A percentile compares a stretch with the other conserved stretches of the same genome.
Conservation (phyloP, 2,797 vertebrate genomes). For the Falco rusticolus region DNA sequence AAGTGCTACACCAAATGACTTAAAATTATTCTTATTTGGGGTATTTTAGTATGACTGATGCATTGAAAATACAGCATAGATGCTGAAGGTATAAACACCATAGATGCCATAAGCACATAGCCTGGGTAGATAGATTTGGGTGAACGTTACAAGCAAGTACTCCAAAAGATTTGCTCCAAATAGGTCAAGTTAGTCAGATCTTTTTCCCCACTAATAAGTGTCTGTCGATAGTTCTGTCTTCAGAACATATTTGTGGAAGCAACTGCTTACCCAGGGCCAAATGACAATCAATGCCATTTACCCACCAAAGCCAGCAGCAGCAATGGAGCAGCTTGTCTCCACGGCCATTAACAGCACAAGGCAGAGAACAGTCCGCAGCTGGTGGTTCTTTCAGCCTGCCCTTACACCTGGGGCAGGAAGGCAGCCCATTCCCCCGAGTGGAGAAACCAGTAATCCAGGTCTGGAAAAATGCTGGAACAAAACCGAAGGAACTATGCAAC, state of each 20-base stretch:
- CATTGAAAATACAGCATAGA: neutral
- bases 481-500: neutral
- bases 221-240: neutral
- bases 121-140: neutral
- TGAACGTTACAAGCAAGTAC: neutral
- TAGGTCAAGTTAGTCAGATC: neutral
- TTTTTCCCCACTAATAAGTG: neutral
- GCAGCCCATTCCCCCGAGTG: neutral
- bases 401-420: neutral
- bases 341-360: neutral
- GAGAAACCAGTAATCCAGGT: neutral
- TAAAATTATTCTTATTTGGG: conserved; percentile 2
- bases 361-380: neutral
- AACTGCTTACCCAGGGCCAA: neutral
- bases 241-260: neutral
- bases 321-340: neutral
- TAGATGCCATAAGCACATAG: neutral
- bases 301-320: neutral
- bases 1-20: neutral
- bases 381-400: neutral
- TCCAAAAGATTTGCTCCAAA: neutral
- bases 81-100: neutral
- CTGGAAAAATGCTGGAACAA: neutral
- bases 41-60: neutral
- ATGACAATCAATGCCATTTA: neutral